Conservation (phyloP, 1,140 invertebrate genomes). For the Hermatobates lingyangjiaoensis region DNA sequence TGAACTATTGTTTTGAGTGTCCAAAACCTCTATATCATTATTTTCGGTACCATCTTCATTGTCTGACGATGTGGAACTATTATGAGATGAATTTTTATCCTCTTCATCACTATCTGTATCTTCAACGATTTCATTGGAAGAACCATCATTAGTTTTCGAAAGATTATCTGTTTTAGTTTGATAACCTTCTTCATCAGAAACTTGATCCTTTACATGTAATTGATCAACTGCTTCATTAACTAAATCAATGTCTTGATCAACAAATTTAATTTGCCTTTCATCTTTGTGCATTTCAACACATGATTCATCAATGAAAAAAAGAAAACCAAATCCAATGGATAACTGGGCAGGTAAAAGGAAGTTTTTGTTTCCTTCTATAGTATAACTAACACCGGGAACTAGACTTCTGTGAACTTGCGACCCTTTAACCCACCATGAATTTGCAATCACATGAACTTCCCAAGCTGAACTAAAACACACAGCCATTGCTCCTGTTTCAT, state of each 20-base stretch:
- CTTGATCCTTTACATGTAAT: background rate
- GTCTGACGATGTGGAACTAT: constrained; percentile 12
- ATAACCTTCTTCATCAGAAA: background rate
- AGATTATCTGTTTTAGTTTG: too few species aligned
- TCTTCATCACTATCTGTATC: constrained; percentile 17
- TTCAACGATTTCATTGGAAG: constrained; percentile 20
- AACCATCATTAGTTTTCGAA: too few species aligned
- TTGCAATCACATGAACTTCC: constrained; percentile 88
- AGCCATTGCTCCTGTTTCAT: constrained; percentile 93
- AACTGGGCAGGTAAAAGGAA: constrained; percentile 80
- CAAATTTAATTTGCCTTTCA: constrained; percentile 37
- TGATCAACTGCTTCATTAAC: background rate
- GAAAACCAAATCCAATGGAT: constrained; percentile 80
- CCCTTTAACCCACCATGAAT: constrained; percentile 87
- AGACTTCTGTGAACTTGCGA: background rate
- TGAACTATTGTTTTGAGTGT: constrained; percentile 20
- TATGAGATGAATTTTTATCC: constrained; percentile 6
- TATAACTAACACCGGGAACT: constrained; percentile 37
- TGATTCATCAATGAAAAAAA: constrained; percentile 38
- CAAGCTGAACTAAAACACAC: constrained; percentile 81
- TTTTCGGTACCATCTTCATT: constrained; percentile 8
- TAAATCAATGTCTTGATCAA: background rate
- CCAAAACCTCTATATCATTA: constrained; percentile 11
- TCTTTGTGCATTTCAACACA: constrained; percentile 33
- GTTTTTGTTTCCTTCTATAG: constrained; percentile 97